Evolutionary conservation across 2,113 vertebrate species (phyloP), one percentile per base, ranked within the genome.

Genomic region (Osmerus eperlanus): DNA sequence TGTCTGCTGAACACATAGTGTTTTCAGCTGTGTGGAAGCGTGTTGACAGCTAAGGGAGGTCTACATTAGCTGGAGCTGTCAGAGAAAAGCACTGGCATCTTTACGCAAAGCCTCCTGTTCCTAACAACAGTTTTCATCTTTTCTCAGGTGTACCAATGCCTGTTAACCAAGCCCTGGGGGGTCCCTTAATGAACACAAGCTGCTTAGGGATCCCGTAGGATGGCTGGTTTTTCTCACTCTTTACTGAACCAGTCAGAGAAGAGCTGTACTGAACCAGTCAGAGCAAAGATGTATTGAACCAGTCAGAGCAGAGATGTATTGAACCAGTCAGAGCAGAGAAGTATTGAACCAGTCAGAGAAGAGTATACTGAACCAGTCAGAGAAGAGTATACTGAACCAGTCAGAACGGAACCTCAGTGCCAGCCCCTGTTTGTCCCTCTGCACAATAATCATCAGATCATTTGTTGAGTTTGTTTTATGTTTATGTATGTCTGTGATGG

Each of bases 121-220:
- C 0, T 47, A 15, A 51, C 19, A 36, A 51, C 18, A 60, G 16
- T 65, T 13, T 23, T 11, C 21, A 9, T 21, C 7, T 65, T 65
- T 65, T 65, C 36, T 47, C 41, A 65, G 32, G 64, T 52, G 41
- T 51, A 65, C 32, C 16, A 51, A 51, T n/a, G 64, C 19, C 18
- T 47, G 41, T 65, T n/a, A 7, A 2, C 18, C 18, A 65, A 23
- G 16, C 19, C 64, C 64, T 36, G 12, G 18, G 18, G 36, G 64
- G 64, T 1, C n/a, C 14, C 64, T 13, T 65, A 65, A 65, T 65
- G 41, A 52, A 52, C 64, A 65, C 64, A 65, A 65, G 41, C 64
- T 51, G 12, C 64, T 65, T 36, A 65, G 18, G 13, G 41, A 65
- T 13, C 21, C 64, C 19, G 36, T 12, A 12, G 14, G 36, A 65